Evolutionary conservation across 1,140 invertebrate species (phyloP).

Genomic region (Thaumetopoea pityocampa): DNA sequence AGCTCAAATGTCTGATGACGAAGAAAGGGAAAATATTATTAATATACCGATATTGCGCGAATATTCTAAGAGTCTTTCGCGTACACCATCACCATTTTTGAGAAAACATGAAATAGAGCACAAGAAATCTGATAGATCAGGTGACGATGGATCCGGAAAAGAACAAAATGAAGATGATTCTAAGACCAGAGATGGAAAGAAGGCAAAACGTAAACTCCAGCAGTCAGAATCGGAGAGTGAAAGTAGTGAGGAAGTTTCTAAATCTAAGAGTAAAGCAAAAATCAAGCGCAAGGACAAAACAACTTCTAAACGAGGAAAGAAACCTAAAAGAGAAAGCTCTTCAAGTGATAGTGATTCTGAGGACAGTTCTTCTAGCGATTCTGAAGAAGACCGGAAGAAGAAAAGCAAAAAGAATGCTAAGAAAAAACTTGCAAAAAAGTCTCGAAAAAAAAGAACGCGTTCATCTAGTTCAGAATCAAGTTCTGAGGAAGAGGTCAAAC

Average conservation of each 20-base stretch:
- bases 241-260: conserved; percentile 58
- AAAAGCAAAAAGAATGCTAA: conserved; percentile 76
- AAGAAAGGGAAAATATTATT: conserved; percentile 59
- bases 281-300: conserved; percentile 67
- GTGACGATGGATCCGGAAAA: conserved; percentile 58
- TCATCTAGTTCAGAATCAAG: conserved; percentile 77
- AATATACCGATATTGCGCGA: conserved; percentile 52
- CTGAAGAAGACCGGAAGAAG: conserved; percentile 79
- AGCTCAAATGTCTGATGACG: conserved; percentile 65
- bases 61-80: conserved; percentile 83
- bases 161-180: conserved; percentile 53
- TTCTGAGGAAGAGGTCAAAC: conserved; percentile 78
- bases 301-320: conserved; percentile 72
- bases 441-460: conserved; percentile 70
- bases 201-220: conserved; percentile 55
- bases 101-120: conserved; percentile 84
- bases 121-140: conserved; percentile 64
- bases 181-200: conserved; percentile 51
- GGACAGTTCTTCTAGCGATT: conserved; percentile 78
- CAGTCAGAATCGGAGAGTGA: conserved; percentile 67
- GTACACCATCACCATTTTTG: conserved; percentile 87
- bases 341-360: conserved; percentile 78
- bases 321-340: conserved; percentile 68
- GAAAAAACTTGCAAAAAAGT: conserved; percentile 70
- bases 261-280: conserved; percentile 71